Conservation (phyloP, 2,113 vertebrate species). For the Ranitomeya variabilis region DNA sequence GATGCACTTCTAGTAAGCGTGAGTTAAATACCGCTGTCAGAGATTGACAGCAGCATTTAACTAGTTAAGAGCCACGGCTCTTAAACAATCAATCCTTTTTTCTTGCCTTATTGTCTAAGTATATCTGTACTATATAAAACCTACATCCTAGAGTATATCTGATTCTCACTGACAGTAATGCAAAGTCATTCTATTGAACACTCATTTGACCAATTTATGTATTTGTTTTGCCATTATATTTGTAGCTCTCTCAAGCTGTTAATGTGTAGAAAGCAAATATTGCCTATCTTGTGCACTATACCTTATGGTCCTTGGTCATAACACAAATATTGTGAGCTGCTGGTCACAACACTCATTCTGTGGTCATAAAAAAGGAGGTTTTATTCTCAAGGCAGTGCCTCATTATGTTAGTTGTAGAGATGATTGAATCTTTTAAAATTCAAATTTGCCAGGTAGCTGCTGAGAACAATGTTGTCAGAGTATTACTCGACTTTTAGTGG, state of each 20-base stretch:
- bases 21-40: too few species aligned
- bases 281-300: conserved; percentile 12
- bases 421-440: too few species aligned
- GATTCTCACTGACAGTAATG: conserved; percentile 17
- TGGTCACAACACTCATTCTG: not conserved
- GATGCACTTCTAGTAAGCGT: too few species aligned
- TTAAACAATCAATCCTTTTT: not conserved
- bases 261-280: conserved; percentile 49
- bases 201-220: conserved; percentile 43
- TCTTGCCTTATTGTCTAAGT: conserved; percentile 10
- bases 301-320: conserved; percentile 32
- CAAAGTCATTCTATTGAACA: conserved; percentile 21
- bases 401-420: not conserved
- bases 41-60: too few species aligned
- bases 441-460: too few species aligned
- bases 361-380: not conserved
- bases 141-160: conserved; percentile 2
- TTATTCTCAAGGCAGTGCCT: not conserved
- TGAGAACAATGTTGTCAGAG: too few species aligned
- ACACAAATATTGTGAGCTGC: conserved; percentile 26
- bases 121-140: conserved; percentile 16
- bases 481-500: too few species aligned
- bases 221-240: conserved; percentile 46
- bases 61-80: too few species aligned
- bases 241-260: conserved; percentile 49